These are phyloP conservation scores for Galaxea fascicularis DNA, from an alignment of 92 coral and sea anemone genomes.

Conservation along the genomic window DNA sequence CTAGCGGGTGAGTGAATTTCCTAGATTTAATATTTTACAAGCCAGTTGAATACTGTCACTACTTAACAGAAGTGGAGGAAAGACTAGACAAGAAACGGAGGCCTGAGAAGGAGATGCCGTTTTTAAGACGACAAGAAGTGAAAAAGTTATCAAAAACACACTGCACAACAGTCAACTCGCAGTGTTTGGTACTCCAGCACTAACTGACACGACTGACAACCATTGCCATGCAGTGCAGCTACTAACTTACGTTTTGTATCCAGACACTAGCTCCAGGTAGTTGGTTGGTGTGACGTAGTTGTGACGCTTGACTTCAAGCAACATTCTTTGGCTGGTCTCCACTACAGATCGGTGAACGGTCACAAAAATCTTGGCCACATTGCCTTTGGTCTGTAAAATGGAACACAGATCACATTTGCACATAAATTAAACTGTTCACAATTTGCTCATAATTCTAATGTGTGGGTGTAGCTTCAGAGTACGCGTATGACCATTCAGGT, in stretches of 20 bases:
- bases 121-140: no score
- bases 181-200: no score
- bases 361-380: conserved; percentile 93
- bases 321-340: conserved; percentile 86
- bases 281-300: conserved; percentile 99
- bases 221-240: no score
- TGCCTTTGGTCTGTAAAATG: conserved; percentile 60
- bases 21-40: no score
- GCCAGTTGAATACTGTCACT: neutral
- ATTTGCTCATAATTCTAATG: no score
- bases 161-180: no score
- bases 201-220: neutral
- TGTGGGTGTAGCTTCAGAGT: neutral
- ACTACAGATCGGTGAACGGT: conserved; percentile 96
- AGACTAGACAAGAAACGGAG: no score
- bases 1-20: neutral
- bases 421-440: neutral
- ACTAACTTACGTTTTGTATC: conserved; percentile 80
- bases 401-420: neutral
- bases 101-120: no score
- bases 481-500: no score
- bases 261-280: conserved; percentile 96
- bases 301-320: conserved; percentile 91
- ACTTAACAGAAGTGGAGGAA: no score
- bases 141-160: no score